Conservation (phyloP, 2,888 invertebrate genomes). For the Orchestes rusci region DNA sequence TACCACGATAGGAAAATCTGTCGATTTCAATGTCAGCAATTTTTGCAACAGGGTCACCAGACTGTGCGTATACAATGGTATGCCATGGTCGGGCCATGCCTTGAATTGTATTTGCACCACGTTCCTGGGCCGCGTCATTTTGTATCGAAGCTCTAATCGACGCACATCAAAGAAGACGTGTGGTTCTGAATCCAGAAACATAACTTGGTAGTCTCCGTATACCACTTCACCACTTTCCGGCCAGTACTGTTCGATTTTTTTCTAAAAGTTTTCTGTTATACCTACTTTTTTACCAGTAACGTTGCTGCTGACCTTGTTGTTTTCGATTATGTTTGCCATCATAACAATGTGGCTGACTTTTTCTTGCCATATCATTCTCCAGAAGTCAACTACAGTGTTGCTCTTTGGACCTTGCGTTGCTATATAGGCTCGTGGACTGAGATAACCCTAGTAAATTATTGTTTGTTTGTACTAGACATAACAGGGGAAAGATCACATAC, state of each 20-base stretch:
- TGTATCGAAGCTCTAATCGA: too few species aligned
- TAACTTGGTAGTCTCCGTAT: too few species aligned
- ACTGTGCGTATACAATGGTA: constrained; percentile 40
- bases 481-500: constrained; percentile 34
- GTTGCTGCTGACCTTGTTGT: constrained; percentile 46
- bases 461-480: too few species aligned
- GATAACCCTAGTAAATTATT: constrained; percentile 34
- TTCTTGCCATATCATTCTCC: constrained; percentile 47
- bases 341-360: constrained; percentile 46
- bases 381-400: constrained; percentile 39
- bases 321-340: constrained; percentile 46
- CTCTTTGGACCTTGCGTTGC: constrained; percentile 41
- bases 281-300: too few species aligned
- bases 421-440: constrained; percentile 36
- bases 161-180: constrained; percentile 9
- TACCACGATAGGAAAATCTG: constrained; percentile 43
- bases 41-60: constrained; percentile 40
- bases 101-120: constrained; percentile 48
- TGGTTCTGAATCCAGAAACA: too few species aligned
- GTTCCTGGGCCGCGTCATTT: too few species aligned
- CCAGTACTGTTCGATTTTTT: constrained; percentile 6
- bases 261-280: too few species aligned
- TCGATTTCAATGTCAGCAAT: constrained; percentile 38
- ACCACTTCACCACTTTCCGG: too few species aligned
- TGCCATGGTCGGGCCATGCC: constrained; percentile 49